phyloP scores from a whole-genome alignment of 1,140 invertebrate genomes.

The Berghia stephanieae region DNA sequence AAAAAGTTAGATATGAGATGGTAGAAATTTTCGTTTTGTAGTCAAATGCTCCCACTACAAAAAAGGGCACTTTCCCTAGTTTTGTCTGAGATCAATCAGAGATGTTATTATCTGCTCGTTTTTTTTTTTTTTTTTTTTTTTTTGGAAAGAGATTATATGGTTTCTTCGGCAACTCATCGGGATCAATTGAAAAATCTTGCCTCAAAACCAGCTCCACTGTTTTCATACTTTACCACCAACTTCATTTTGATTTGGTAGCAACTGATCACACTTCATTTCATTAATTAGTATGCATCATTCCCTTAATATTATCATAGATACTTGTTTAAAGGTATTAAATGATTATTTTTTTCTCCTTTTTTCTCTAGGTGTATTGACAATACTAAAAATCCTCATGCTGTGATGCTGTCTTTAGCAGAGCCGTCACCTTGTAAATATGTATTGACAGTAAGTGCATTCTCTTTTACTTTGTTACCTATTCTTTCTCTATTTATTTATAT shows the following conservation, averaged over 20 bases:
- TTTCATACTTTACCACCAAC: not conserved
- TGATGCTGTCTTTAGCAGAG: slow-evolving; percentile 17
- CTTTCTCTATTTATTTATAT: not conserved
- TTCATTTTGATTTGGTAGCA: not conserved
- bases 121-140: too few species aligned
- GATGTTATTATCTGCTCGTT: too few species aligned
- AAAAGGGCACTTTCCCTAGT: too few species aligned
- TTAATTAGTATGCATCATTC: not conserved
- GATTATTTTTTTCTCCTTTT: slow-evolving; percentile 3
- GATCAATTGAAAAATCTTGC: not conserved
- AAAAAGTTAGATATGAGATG: too few species aligned
- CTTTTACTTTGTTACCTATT: not conserved
- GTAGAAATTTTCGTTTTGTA: too few species aligned
- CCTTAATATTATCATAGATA: not conserved
- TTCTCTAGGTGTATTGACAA: slow-evolving; percentile 21
- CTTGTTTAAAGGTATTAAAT: not conserved
- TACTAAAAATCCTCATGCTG: slow-evolving; percentile 25
- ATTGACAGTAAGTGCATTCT: slow-evolving; percentile 26
- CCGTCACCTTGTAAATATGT: slow-evolving; percentile 25
- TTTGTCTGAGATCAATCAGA: too few species aligned
- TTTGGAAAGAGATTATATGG: too few species aligned
- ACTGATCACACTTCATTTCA: not conserved
- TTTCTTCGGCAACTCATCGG: too few species aligned
- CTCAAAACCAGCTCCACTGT: not conserved
- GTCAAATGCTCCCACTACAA: too few species aligned